A percentile compares a stretch with the other conserved stretches of the same genome.
Evolutionary conservation across 2,888 invertebrate genomes (phyloP).

Genomic region (Malthinus seriepunctatus): DNA sequence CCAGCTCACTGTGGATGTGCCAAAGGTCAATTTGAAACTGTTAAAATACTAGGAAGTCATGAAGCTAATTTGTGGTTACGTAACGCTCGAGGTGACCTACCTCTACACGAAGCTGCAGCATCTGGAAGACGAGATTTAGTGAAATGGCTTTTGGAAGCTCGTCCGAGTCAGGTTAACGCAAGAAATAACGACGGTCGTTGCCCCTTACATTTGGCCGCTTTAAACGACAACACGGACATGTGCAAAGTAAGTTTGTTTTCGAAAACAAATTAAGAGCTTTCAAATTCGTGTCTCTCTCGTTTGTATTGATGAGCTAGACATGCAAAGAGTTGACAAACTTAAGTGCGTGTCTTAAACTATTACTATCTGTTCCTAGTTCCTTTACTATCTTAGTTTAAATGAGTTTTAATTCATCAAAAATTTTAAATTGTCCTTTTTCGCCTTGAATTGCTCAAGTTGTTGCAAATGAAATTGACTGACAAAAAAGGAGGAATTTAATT

Average conservation of each 20-base stretch:
- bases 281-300: no score
- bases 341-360: no score
- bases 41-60: constrained; percentile 67
- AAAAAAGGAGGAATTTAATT: background rate
- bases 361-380: no score
- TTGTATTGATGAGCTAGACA: no score
- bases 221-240: constrained; percentile 91
- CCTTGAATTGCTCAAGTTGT: no score
- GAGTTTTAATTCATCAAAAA: no score
- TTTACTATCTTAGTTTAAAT: no score
- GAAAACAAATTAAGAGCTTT: background rate
- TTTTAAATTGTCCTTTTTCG: no score
- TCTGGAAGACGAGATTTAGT: constrained; percentile 89
- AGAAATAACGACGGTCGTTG: constrained; percentile 93
- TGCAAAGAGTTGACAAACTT: no score
- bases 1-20: constrained; percentile 95
- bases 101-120: constrained; percentile 93
- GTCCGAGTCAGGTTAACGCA: constrained; percentile 82
- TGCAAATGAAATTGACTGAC: no score
- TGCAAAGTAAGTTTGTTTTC: constrained; percentile 66
- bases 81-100: constrained; percentile 92
- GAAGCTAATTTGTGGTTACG: constrained; percentile 90
- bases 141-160: constrained; percentile 82
- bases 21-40: constrained; percentile 83
- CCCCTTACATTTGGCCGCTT: constrained; percentile 90